Percentiles rank a stretch among this genome's conserved stretches.
phyloP scores from a whole-genome alignment of 2,797 vertebrate genomes.

The Acipenser ruthenus region DNA sequence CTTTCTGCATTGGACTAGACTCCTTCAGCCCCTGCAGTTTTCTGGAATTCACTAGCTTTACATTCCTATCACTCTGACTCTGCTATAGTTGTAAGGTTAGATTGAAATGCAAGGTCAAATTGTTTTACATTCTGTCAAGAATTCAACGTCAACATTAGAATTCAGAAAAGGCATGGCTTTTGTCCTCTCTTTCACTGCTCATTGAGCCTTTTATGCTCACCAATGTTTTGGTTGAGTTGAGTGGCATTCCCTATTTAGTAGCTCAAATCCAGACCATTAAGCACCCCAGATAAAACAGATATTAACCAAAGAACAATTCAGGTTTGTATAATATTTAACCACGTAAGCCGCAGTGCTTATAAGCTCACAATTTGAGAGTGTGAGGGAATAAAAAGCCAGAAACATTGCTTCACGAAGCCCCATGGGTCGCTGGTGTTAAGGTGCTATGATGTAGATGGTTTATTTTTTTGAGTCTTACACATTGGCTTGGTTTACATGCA shows the following conservation, averaged over 20 bases:
- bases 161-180: slow-evolving; percentile 57
- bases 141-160: neutral
- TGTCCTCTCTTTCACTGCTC: slow-evolving; percentile 27
- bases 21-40: slow-evolving; percentile 48
- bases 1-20: slow-evolving; percentile 61
- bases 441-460: too few species aligned
- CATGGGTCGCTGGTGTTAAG: too few species aligned
- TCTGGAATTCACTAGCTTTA: slow-evolving; percentile 49
- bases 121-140: neutral
- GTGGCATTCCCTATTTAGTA: slow-evolving; percentile 26
- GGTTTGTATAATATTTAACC: slow-evolving; percentile 6
- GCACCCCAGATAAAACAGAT: slow-evolving; percentile 47
- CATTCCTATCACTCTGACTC: slow-evolving; percentile 37
- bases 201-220: slow-evolving; percentile 11
- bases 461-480: too few species aligned
- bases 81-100: slow-evolving; percentile 52
- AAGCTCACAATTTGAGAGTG: too few species aligned
- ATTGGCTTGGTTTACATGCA: too few species aligned
- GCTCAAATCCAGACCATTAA: slow-evolving; percentile 49
- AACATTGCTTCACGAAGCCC: too few species aligned
- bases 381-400: too few species aligned
- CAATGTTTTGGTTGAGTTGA: slow-evolving; percentile 39
- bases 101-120: neutral
- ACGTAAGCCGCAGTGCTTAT: too few species aligned
- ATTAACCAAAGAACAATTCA: slow-evolving; percentile 29